phyloP scores from a whole-genome alignment of 2,113 vertebrate genomes.

The Shinisaurus crocodilurus region DNA sequence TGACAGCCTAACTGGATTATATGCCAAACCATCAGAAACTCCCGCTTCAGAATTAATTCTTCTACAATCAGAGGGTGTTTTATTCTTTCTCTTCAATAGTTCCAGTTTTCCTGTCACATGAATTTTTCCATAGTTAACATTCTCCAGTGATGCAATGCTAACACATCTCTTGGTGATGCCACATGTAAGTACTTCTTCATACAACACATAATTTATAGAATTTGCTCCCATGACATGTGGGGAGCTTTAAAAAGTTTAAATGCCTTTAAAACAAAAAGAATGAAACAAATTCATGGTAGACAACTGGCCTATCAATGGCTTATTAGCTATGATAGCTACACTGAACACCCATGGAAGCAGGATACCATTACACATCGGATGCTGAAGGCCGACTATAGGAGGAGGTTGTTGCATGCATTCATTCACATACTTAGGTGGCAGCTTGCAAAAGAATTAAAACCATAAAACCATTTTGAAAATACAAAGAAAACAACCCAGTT shows the following conservation, averaged over 20 bases:
- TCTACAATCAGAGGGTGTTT: slow-evolving; percentile 21
- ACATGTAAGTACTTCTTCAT: not conserved
- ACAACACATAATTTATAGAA: not conserved
- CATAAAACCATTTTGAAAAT: too few relatives aligned
- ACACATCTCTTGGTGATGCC: not conserved
- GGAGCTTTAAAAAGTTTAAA: not conserved
- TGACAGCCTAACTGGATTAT: slow-evolving; percentile 36
- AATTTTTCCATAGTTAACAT: not conserved
- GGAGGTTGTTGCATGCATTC: too few relatives aligned
- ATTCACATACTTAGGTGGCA: not conserved
- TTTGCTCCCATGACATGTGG: not conserved
- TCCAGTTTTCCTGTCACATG: not conserved
- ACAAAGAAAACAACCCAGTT: too few relatives aligned
- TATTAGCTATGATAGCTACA: not conserved
- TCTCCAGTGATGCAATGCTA: not conserved
- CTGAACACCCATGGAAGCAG: not conserved
- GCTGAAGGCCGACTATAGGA: not conserved
- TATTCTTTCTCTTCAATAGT: slow-evolving; percentile 21
- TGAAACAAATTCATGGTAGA: not conserved
- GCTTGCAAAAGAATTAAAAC: too few relatives aligned
- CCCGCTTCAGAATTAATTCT: slow-evolving; percentile 17
- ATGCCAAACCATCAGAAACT: slow-evolving; percentile 55
- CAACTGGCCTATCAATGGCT: not conserved
- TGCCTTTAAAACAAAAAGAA: not conserved
- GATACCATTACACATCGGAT: not conserved